Evolutionary conservation across 2,113 vertebrate species (phyloP), one percentile per base, ranked within the genome.

Genomic region (Caranx ignobilis): DNA sequence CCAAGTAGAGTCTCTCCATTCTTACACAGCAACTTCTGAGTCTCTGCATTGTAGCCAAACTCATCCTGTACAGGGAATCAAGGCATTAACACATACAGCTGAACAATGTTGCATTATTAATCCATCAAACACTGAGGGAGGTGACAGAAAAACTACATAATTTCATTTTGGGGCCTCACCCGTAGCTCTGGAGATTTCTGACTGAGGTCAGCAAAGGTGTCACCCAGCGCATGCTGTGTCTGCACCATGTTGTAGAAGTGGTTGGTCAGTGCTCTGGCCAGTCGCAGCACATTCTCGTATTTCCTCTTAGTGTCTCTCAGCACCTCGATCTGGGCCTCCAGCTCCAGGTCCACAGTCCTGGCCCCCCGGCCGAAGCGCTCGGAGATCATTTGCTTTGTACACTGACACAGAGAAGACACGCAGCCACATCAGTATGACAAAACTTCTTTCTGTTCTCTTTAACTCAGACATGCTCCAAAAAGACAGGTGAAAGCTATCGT

Each of bases 171-270:
- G 35, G 3, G 32, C 9, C 73, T 79, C 55, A 98, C 97, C 96
- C 98, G 95, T 35, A 99, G 96, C 89, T 99, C 98, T 0, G 98
- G 98, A 11, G 98, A 99, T 85, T 99, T 99, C 95, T 98, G 98
- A 94, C 98, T 99, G 93, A 99, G 98, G 93, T 99, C 98, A 0
- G 98, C 96, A 50, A 99, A 99, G 89, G 96, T 96, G 12, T 99
- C 98, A 0, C 97, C 98, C 77, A 99, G 96, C 2, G 97, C 96
- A 1, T 97, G 96, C 95, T 99, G 98, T 0, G 98, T 99, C 96
- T 99, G 98, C 79, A 99, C 96, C 90, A 99, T 96, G 95, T 97
- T 98, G 96, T 98, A 98, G 94, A 99, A 96, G 91, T 99, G 98
- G 81, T 94, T 95, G 57, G 97, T 98, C 84, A 99, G 95, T 0